Base-by-base conservation (phyloP, 2,797 vertebrate species). In the Sebastes elongatus region DNA sequence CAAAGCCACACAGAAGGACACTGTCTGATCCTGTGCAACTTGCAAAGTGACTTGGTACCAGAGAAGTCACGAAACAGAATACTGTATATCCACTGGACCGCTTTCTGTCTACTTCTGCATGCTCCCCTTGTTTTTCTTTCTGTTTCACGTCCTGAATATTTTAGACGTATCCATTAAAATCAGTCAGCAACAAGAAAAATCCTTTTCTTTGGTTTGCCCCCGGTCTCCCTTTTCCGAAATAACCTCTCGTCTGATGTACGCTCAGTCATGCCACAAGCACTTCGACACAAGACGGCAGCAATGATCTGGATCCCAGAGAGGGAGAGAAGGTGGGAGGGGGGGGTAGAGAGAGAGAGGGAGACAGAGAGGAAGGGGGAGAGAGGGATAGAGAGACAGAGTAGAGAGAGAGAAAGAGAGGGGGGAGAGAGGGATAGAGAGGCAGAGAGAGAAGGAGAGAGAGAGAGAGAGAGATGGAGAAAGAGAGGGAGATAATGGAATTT, bases 221-320 rank as follows among this genome's bases (percentile, higher is more conserved):
- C 13, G 25, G 22, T 70, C 38, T 71, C 46, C 33, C 20, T 60
- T 60, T 62, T 49, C 53, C 52, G 23, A 10, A 18, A 67, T 27
- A 33, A 73, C 78, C 14, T n/a, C 10, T 72, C 38, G 49, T 68
- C 53, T 71, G 61, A 77, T 68, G 67, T 73, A 14, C 27, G 35
- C 60, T 63, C 38, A 30, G 25, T 53, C 74, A 55, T 18, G 35
- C 71, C 56, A 66, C 68, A 53, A 8, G 38, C 64, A 57, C 61
- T 80, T 74, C 27, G 66, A 74, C 69, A 71, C 65, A 76, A 79
- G 66, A 57, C 27, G 56, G 63, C 77, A 83, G 78, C 80, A 80
- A 66, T 56, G 82, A 76, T 74, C 64, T 74, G 84, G 69, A 76
- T 84, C 68, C 82, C 65, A 68, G 71, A 61, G 46, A 49, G 42